Conservation (phyloP, 2,888 invertebrate species). For the Drosophila mulleri region DNA sequence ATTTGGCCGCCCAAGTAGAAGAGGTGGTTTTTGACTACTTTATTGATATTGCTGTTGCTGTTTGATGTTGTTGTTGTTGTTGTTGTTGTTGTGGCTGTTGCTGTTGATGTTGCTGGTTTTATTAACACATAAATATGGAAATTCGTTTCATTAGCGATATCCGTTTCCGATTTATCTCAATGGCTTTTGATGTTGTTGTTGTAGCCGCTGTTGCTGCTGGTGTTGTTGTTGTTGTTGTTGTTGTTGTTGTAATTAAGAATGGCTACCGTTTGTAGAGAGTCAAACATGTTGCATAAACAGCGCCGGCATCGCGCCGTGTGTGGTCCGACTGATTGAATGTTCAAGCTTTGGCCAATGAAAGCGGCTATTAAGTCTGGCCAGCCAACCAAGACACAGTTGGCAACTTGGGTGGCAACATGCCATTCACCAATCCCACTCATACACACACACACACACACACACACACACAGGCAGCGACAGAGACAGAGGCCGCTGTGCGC, state of each 20-base stretch:
- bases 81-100: slow-evolving; percentile 21
- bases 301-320: slow-evolving; percentile 43
- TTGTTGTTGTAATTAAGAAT: slow-evolving; percentile 73
- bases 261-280: slow-evolving; percentile 61
- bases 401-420: slow-evolving; percentile 80
- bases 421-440: slow-evolving; percentile 77
- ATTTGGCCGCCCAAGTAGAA: slow-evolving; percentile 41
- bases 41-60: slow-evolving; percentile 36
- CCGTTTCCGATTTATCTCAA: slow-evolving; percentile 81
- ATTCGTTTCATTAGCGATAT: slow-evolving; percentile 76
- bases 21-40: slow-evolving; percentile 21
- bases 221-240: slow-evolving; percentile 42
- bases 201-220: slow-evolving; percentile 29
- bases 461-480: not conserved
- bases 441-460: slow-evolving; percentile 34
- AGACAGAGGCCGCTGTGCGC: slow-evolving; percentile 1
- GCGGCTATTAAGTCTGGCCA: slow-evolving; percentile 75
- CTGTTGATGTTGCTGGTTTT: slow-evolving; percentile 39
- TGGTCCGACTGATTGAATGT: slow-evolving; percentile 64
- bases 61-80: slow-evolving; percentile 12
- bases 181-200: slow-evolving; percentile 44
- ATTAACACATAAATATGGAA: slow-evolving; percentile 76
- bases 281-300: slow-evolving; percentile 59
- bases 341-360: slow-evolving; percentile 77
- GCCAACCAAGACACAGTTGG: slow-evolving; percentile 69